Conservation (phyloP, 2,113 vertebrate genomes). For the Climacteris rufus region DNA sequence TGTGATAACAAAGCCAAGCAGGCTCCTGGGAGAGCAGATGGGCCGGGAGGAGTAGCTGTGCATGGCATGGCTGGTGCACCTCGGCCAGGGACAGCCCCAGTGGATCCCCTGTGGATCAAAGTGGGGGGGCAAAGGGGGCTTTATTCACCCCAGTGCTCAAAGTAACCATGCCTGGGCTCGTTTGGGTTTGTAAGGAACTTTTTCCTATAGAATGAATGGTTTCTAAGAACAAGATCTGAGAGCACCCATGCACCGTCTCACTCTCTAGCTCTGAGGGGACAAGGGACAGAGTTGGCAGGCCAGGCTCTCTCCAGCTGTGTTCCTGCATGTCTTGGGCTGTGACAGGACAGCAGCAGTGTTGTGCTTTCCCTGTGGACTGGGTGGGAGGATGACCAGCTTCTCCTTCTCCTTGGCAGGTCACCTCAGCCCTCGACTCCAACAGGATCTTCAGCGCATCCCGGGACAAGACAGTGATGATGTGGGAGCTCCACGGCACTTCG, state of each 20-base stretch:
- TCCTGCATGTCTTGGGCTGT: neutral
- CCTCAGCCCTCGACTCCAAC: slow-evolving; percentile 76
- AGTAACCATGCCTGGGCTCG: neutral
- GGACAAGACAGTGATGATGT: slow-evolving; percentile 88
- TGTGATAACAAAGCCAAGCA: neutral
- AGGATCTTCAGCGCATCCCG: slow-evolving; percentile 92
- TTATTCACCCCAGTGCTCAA: neutral
- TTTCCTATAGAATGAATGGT: neutral
- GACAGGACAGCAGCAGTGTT: neutral
- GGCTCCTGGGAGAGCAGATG: rapidly evolving
- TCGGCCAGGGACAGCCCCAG: neutral
- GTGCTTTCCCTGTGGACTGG: neutral
- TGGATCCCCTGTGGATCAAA: neutral
- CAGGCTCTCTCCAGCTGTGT: rapidly evolving
- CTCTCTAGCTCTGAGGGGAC: neutral
- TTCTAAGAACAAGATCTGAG: neutral
- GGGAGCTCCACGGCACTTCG: slow-evolving; percentile 78
- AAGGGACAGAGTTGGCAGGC: neutral
- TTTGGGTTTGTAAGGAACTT: neutral
- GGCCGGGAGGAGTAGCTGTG: no score
- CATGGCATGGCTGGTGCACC: rapidly evolving
- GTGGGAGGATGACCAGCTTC: neutral
- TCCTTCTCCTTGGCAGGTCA: slow-evolving; percentile 69
- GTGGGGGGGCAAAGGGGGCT: neutral
- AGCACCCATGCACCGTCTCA: neutral